These are phyloP conservation scores for Tanaodytes sp. DNA, from an alignment of 2,888 invertebrate genomes.

Conservation along the genomic window DNA sequence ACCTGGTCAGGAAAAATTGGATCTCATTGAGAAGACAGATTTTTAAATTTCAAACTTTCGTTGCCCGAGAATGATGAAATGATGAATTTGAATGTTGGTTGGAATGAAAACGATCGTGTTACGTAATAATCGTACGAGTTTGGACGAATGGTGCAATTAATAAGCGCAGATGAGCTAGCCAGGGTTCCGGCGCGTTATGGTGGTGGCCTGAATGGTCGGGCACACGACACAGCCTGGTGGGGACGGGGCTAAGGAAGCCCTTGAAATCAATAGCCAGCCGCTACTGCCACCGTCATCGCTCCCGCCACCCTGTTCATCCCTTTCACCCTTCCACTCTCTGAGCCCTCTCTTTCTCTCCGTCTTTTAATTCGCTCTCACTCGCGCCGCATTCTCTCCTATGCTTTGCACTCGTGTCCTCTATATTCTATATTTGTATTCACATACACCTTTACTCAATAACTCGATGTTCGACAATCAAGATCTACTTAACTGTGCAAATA, in stretches of 20 bases:
- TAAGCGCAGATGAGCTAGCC: background rate
- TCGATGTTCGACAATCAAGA: slow-evolving; percentile 11
- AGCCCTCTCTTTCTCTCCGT: slow-evolving; percentile 43
- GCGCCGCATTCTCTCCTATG: slow-evolving; percentile 15
- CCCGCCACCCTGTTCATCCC: slow-evolving; percentile 68
- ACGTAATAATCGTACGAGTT: too few relatives aligned
- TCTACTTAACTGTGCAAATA: background rate
- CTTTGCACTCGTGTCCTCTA: slow-evolving; percentile 19
- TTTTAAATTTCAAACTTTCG: too few relatives aligned
- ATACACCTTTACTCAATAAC: slow-evolving; percentile 2
- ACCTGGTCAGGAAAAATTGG: too few relatives aligned
- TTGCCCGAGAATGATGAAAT: too few relatives aligned
- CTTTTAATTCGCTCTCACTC: slow-evolving; percentile 41
- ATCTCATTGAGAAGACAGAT: too few relatives aligned
- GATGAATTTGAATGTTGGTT: background rate
- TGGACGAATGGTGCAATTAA: background rate
- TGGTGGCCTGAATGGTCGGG: slow-evolving; percentile 41
- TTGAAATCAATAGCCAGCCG: slow-evolving; percentile 73
- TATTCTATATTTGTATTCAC: slow-evolving; percentile 12
- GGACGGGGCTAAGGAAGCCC: slow-evolving; percentile 69
- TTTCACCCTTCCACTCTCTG: slow-evolving; percentile 51
- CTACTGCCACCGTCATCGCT: slow-evolving; percentile 68
- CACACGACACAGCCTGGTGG: slow-evolving; percentile 54
- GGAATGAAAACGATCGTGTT: background rate
- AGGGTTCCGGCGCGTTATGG: slow-evolving; percentile 19